A percentile compares a stretch with the other conserved stretches of the same genome.
Conservation (phyloP, 2,797 vertebrate species). For the Falco novaeseelandiae region DNA sequence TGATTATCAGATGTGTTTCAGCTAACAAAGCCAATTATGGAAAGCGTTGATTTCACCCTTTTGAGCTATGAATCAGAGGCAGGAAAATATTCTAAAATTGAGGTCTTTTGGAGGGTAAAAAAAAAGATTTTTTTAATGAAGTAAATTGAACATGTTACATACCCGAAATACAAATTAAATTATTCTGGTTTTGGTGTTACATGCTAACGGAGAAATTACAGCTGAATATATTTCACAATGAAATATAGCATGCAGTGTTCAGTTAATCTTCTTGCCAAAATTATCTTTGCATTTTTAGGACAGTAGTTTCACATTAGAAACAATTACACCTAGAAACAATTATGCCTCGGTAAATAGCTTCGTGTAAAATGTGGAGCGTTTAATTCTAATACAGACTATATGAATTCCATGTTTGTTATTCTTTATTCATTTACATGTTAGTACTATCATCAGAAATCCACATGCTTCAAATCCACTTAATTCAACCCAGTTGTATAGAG, state of each 20-base stretch:
- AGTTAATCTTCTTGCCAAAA: not conserved
- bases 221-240: not conserved
- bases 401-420: not conserved
- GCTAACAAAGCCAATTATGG: not conserved
- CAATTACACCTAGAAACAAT: not conserved
- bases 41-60: not conserved
- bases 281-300: not conserved
- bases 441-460: not conserved
- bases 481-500: not conserved
- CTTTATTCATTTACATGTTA: not conserved
- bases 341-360: not conserved
- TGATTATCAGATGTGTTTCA: not conserved
- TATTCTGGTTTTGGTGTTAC: not conserved
- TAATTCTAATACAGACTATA: not conserved
- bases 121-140: not conserved
- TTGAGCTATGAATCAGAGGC: not conserved
- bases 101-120: not conserved
- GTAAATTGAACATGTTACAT: not conserved
- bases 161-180: not conserved
- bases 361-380: not conserved
- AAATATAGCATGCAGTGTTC: not conserved
- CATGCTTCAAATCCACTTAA: not conserved
- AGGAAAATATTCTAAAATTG: not conserved
- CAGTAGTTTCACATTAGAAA: not conserved
- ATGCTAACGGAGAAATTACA: not conserved